Base-by-base conservation (phyloP, 2,797 vertebrate genomes). In the Malacoctenus gilli region DNA sequence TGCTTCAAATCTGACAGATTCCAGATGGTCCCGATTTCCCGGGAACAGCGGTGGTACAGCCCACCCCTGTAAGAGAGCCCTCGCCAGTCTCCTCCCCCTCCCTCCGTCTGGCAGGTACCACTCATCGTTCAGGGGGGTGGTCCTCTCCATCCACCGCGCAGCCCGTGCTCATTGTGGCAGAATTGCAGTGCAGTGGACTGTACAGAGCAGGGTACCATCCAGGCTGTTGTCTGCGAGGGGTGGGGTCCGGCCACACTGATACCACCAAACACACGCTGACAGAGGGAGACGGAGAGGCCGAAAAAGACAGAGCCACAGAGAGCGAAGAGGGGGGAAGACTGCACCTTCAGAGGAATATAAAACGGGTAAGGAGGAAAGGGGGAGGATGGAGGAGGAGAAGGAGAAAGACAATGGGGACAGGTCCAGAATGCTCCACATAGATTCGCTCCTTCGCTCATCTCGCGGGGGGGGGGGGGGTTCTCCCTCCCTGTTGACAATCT, bases 221-320 rank as follows among this genome's bases (percentile, higher is more conserved):
- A 87, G 85, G 89, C 87, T 83, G 89, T 83, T 78, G 88, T 89
- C 81, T 79, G 85, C 88, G 88, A 92, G 91, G 89, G 92, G 92
- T 92, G 92, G 89, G 92, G 91, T 92, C 85, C 87, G 66, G 87
- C 84, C 86, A 68, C 85, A 85, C 80, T 67, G 80, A 89, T 68
- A 91, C 84, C 82, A 84, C 83, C 83, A 86, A 82, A 80, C 82
- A 86, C 22, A 63, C 69, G 70, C 80, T 67, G 48, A 71, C 63
- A 81, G 75, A 82, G 63, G 70, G 79, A 71, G 54, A 77, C 72
- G 56, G 67, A 80, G 62, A 72, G 61, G 69, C 53, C 73, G 68
- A 82, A 75, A 85, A 80, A 75, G 68, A 83, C 75, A 59, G 43
- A 16, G 49, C 77, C 82, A 82, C 20, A 61, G 46, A 77, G 64